Conservation (phyloP, 1,140 invertebrate genomes). For the Lepeophtheirus salmonis region DNA sequence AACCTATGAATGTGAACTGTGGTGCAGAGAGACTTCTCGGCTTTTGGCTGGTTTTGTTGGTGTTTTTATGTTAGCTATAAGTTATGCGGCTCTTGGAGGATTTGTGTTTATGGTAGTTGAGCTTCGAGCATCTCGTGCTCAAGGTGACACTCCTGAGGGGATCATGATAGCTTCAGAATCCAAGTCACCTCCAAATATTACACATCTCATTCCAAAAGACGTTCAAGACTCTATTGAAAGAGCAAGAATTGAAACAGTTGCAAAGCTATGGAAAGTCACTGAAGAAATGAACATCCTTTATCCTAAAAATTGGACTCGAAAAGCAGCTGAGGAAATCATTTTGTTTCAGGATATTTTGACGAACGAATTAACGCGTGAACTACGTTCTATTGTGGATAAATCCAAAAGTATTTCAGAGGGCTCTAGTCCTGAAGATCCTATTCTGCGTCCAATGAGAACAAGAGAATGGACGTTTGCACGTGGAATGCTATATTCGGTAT, state of each 20-base stretch:
- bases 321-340: neutral
- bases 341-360: conserved; percentile 1
- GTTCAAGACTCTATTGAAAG: neutral
- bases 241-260: conserved; percentile 1
- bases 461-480: neutral
- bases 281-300: conserved; percentile 2
- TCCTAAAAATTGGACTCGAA: conserved; percentile 2
- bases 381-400: neutral
- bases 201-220: neutral
- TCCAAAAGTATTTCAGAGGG: neutral
- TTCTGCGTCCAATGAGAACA: neutral
- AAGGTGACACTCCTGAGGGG: neutral
- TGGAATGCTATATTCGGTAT: neutral
- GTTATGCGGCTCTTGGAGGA: neutral
- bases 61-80: neutral
- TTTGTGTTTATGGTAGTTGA: conserved; percentile 1
- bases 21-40: neutral
- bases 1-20: neutral
- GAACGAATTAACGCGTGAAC: neutral
- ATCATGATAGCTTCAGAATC: neutral
- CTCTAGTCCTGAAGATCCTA: neutral
- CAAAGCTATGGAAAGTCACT: conserved; percentile 1
- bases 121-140: neutral
- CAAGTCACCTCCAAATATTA: neutral
- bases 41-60: neutral